A percentile compares a stretch with the other conserved stretches of the same genome.
phyloP scores from a whole-genome alignment of 2,797 vertebrate genomes.

The Tiaroga cobitis region DNA sequence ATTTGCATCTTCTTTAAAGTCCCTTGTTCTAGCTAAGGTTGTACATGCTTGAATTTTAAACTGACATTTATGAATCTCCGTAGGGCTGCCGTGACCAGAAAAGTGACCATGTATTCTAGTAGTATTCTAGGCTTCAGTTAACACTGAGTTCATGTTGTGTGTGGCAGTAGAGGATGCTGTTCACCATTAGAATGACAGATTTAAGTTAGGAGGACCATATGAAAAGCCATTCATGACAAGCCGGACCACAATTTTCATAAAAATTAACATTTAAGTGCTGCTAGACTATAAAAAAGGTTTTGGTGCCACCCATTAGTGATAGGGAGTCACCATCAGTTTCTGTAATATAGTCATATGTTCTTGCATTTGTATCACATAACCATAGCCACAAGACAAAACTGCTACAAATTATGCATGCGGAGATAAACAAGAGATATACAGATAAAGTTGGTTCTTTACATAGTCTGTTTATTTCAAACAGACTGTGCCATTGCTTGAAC shows the following conservation, averaged over 20 bases:
- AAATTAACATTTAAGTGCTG: not conserved
- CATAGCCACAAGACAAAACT: not conserved
- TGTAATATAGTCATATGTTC: not conserved
- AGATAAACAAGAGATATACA: not conserved
- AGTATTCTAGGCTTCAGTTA: not conserved
- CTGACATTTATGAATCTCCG: constrained; percentile 10
- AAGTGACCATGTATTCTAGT: not conserved
- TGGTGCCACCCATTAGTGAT: not conserved
- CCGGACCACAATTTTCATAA: not conserved
- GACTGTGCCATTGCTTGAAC: not conserved
- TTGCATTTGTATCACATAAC: not conserved
- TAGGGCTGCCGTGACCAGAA: not conserved
- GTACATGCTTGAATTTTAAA: not conserved
- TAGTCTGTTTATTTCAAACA: not conserved
- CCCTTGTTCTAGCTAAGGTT: not conserved
- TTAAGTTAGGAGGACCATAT: not conserved
- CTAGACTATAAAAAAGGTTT: not conserved
- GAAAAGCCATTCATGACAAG: not conserved
- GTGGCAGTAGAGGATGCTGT: constrained; percentile 8
- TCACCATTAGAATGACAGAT: not conserved
- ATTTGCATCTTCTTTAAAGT: not conserved
- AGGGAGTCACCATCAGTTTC: not conserved
- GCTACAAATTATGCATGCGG: not conserved
- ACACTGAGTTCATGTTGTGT: not conserved
- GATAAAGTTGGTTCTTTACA: not conserved